Base-by-base conservation (phyloP, 2,113 vertebrate genomes). In the Lipophrys pholis region DNA sequence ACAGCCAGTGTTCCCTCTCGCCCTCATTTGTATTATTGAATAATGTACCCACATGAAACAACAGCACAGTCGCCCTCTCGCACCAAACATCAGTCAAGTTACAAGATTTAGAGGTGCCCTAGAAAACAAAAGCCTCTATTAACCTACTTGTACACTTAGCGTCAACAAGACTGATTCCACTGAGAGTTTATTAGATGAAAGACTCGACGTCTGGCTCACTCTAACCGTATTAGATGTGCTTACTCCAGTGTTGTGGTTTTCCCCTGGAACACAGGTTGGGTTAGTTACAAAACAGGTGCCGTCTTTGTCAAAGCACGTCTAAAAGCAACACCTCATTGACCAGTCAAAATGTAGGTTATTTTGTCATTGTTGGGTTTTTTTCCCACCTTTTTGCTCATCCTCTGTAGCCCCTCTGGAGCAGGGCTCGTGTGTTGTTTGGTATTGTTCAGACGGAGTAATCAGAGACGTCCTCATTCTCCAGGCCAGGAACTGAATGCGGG, bases 371-470 rank as follows among this genome's bases (percentile, higher is more conserved):
- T 8, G 8, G 16, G 16, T 17, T 48, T 51, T 42, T 11, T 30
- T 61, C 39, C 16, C 6, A 30, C n/a, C 5, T 3, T 41, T 54
- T 30, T 56, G 16, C 48, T 10, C 7, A 41, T 48, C 14, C 45
- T 46, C 39, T 61, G 79, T 11, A 58, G 35, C 40, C 41, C 8
- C 16, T 21, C 12, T 5, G 42, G 66, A 38, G 39, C n/a, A 45
- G 71, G 50, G 41, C 56, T 80, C 67, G 60, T 80, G 57, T 87
- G 65, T 78, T 83, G 53, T 46, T 66, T 65, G 38, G 21, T 73
- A 64, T 80, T 85, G 79, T 86, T 80, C 12, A 41, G 67, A 48
- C 11, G 7, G 40, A 68, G 86, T 86, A 90, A 91, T 76, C 66
- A 68, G 79, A 90, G 55, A 41, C 67, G 5, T 60, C 53, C 21